Percentiles rank a stretch among this genome's conserved stretches.
Evolutionary conservation across 2,797 vertebrate genomes (phyloP).

Genomic region (Gymnoscopelus braueri): DNA sequence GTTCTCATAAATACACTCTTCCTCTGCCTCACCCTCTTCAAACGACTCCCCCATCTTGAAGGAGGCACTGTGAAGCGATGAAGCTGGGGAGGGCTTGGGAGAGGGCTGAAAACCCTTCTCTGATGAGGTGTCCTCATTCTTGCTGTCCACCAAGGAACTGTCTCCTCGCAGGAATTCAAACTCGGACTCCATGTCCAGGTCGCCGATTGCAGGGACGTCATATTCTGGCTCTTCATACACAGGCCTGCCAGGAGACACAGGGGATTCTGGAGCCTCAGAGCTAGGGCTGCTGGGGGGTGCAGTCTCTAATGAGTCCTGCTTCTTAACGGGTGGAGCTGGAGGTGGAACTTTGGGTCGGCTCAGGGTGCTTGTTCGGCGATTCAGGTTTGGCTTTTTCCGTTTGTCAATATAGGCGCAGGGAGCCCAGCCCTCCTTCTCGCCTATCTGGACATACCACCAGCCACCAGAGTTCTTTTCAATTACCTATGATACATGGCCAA

Average conservation of each 20-base stretch:
- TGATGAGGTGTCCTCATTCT: constrained; percentile 75
- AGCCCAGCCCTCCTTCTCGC: constrained; percentile 98
- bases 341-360: constrained; percentile 97
- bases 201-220: constrained; percentile 93
- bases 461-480: constrained; percentile 99
- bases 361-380: constrained; percentile 95
- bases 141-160: constrained; percentile 74
- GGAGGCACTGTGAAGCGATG: constrained; percentile 82
- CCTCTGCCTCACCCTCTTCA: constrained; percentile 81
- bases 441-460: constrained; percentile 99
- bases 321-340: constrained; percentile 96
- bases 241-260: constrained; percentile 81
- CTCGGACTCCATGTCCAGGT: constrained; percentile 89
- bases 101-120: constrained; percentile 74
- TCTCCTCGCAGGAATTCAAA: constrained; percentile 82
- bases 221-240: constrained; percentile 97
- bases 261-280: constrained; percentile 85
- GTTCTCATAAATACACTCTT: constrained; percentile 98
- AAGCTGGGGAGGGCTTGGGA: constrained; percentile 74
- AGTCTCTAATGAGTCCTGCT: constrained; percentile 88
- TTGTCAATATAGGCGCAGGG: constrained; percentile 99
- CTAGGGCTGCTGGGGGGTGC: constrained; percentile 76
- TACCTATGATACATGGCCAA: constrained; percentile 80
- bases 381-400: constrained; percentile 98
- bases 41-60: constrained; percentile 87